Percentiles rank a stretch among this genome's conserved stretches.
Evolutionary conservation across 2,797 vertebrate genomes (phyloP).

Genomic region (Sebastes trivittatus): DNA sequence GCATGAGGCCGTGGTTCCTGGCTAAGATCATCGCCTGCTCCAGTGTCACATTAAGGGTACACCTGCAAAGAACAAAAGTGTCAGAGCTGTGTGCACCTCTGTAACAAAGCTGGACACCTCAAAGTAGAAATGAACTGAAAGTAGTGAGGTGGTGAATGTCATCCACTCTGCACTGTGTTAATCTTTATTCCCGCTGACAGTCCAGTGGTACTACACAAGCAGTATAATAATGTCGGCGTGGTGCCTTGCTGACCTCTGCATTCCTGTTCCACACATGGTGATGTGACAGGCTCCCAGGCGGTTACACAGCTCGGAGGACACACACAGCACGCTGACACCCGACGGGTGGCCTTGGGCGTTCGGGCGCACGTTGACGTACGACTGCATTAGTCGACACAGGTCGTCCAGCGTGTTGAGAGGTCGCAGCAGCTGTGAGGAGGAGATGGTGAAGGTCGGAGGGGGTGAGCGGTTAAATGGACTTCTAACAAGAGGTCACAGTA

Average conservation of each 20-base stretch:
- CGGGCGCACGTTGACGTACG: conserved; percentile 85
- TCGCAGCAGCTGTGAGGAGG: conserved; percentile 87
- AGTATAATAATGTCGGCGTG: neutral
- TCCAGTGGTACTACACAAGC: neutral
- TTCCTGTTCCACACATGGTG: conserved; percentile 93
- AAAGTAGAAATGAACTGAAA: neutral
- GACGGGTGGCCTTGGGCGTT: conserved; percentile 78
- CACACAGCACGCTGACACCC: conserved; percentile 88
- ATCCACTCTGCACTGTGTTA: conserved; percentile 10
- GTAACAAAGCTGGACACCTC: conserved; percentile 7
- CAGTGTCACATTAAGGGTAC: conserved; percentile 91
- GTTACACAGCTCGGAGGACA: conserved; percentile 96
- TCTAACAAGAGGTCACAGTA: neutral
- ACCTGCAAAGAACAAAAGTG: conserved; percentile 78
- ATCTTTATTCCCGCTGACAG: conserved; percentile 40
- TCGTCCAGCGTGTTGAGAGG: conserved; percentile 98
- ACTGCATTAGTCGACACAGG: conserved; percentile 95
- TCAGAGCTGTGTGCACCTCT: neutral
- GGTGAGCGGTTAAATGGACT: conserved; percentile 12
- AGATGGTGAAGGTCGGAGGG: neutral
- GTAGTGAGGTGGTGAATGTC: conserved; percentile 1
- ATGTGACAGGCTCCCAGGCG: conserved; percentile 97
- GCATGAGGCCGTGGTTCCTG: conserved; percentile 93
- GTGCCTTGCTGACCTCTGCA: conserved; percentile 89
- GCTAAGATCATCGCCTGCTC: conserved; percentile 94